Percentiles rank a stretch among this genome's conserved stretches.
Evolutionary conservation across 92 coral and sea anemone genomes (phyloP).

Genomic region (Paragorgia papillata): DNA sequence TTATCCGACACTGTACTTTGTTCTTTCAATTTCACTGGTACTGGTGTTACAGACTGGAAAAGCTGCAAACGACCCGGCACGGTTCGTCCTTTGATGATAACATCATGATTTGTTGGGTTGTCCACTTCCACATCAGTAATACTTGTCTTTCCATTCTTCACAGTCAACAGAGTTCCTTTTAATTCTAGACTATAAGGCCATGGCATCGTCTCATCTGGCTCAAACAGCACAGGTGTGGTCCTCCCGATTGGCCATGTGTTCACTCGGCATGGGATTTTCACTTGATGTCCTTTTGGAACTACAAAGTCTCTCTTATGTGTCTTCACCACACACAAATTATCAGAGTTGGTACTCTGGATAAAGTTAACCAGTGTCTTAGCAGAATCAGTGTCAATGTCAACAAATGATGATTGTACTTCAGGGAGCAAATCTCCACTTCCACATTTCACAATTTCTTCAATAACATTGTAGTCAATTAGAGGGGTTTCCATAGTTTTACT

Average conservation of each 20-base stretch:
- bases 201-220: slow-evolving; percentile 59
- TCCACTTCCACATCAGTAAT: no score
- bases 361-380: not conserved
- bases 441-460: slow-evolving; percentile 36
- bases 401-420: no score
- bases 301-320: not conserved
- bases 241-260: slow-evolving; percentile 59
- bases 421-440: no score
- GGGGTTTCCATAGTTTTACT: slow-evolving; percentile 52
- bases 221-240: slow-evolving; percentile 67
- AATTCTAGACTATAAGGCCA: slow-evolving; percentile 63
- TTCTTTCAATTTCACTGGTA: slow-evolving; percentile 49
- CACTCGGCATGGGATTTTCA: slow-evolving; percentile 32
- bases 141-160: slow-evolving; percentile 56
- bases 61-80: slow-evolving; percentile 55
- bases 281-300: slow-evolving; percentile 7
- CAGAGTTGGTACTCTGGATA: slow-evolving; percentile 5
- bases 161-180: slow-evolving; percentile 54
- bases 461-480: slow-evolving; percentile 54
- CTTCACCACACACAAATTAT: slow-evolving; percentile 41
- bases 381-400: no score
- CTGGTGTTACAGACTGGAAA: slow-evolving; percentile 70
- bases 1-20: slow-evolving; percentile 40
- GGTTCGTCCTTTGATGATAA: slow-evolving; percentile 48
- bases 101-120: slow-evolving; percentile 64